Evolutionary conservation across 2,888 invertebrate genomes (phyloP), one percentile per base, ranked within the genome.

Genomic region (Sesamia inferens): DNA sequence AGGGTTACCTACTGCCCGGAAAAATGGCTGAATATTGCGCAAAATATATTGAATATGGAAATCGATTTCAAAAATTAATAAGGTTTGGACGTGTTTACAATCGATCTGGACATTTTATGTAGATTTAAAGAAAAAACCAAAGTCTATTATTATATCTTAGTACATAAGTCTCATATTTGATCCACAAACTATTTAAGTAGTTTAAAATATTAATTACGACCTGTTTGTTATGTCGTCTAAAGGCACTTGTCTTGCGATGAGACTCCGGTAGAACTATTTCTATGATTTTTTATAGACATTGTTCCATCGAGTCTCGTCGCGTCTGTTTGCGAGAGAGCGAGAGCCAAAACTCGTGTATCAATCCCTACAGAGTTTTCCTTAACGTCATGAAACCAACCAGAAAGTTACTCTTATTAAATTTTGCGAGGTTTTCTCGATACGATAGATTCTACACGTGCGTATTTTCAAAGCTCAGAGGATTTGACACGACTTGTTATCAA

Each of bases 1-100:
- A 74, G 64, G 74, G 72, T 69, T 78, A 11, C 31, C 14, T 7
- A 63, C 59, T 42, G 13, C 1, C 22, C 13, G 5, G n/a, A n/a
- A 59, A 69, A 73, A 82, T 68, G n/a, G 10, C 19, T 24, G 55
- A 64, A 77, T 81, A 65, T 61, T 68, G 59, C 44, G 24, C 39
- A 0, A 55, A 64, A 69, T 55, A 22, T 62, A 72, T 71, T 63
- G 24, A 11, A 48, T 47, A 74, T 65, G 51, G 74, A 80, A 73
- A 76, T 59, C 74, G 61, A 79, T 79, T 76, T 55, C 10, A 62
- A 63, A 57, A 77, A 39, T 7, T 44, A 54, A 24, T 31, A 51
- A 4, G 16, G 11, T 57, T 42, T 5, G 11, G 7, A 13, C 14
- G 31, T 47, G 6, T 63, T 63, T 66, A 44, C 51, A 54, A 31